Percentiles rank a stretch among this genome's conserved stretches.
phyloP scores from a whole-genome alignment of 2,888 invertebrate genomes.

The Coremacera marginata region DNA sequence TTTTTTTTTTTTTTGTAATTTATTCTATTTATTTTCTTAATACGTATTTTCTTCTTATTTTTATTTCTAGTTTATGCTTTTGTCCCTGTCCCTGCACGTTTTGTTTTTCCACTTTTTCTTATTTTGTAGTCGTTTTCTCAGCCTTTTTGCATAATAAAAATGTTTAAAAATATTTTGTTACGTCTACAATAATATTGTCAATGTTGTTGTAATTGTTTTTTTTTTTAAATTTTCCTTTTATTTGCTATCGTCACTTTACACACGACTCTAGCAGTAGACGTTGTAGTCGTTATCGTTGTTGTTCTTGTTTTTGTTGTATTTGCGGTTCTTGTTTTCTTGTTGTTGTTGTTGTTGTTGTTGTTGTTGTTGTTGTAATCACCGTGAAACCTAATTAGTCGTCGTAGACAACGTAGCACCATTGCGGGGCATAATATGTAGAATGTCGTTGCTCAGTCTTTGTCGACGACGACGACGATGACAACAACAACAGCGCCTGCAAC shows the following conservation, averaged over 20 bases:
- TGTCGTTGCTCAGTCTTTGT: not conserved
- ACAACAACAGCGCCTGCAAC: not conserved
- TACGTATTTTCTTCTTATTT: not conserved
- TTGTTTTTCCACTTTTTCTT: not conserved
- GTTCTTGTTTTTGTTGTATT: conserved; percentile 15
- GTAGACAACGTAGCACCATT: conserved; percentile 64
- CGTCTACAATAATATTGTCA: conserved; percentile 25
- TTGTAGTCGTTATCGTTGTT: conserved; percentile 7
- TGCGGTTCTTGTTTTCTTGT: conserved; percentile 13
- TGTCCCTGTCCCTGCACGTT: not conserved
- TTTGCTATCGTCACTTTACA: conserved; percentile 4
- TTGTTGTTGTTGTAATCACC: conserved; percentile 54
- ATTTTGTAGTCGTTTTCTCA: not conserved
- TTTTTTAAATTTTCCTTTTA: not conserved
- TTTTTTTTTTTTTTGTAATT: not conserved
- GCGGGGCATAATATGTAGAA: conserved; percentile 46
- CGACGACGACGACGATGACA: conserved; percentile 20
- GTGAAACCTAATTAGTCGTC: conserved; percentile 63
- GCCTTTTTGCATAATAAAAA: conserved; percentile 31
- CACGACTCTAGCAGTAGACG: not conserved
- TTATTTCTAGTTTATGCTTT: not conserved
- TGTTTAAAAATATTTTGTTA: conserved; percentile 35
- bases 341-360: conserved; percentile 6
- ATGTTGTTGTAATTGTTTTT: conserved; percentile 8
- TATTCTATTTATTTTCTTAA: not conserved